Percentiles rank a stretch among this genome's conserved stretches.
These are phyloP conservation scores for Oryzias melastigma DNA, from an alignment of 2,113 vertebrate species.

Conservation along the genomic window DNA sequence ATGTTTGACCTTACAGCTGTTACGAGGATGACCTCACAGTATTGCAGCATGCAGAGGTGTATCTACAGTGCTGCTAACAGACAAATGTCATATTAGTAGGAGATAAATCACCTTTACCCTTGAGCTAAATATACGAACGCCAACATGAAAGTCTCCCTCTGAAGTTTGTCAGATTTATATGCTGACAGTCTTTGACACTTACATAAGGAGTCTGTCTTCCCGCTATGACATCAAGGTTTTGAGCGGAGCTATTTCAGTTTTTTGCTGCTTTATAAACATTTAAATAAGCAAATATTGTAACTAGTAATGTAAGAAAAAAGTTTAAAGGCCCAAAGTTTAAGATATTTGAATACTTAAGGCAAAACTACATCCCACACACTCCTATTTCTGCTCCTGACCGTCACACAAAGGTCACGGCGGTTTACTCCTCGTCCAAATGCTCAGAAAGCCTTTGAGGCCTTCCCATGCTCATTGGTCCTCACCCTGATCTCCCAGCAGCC, in stretches of 20 bases:
- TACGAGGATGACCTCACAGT: slow-evolving; percentile 26
- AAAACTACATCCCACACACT: neutral
- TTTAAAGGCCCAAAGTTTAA: neutral
- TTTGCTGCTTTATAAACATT: slow-evolving; percentile 3
- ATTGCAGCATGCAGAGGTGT: slow-evolving; percentile 26
- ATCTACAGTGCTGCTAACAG: slow-evolving; percentile 58
- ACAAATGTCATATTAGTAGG: slow-evolving; percentile 63
- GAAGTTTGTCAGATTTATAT: slow-evolving; percentile 63
- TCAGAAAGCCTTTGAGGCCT: slow-evolving; percentile 45
- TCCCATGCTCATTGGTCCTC: slow-evolving; percentile 48
- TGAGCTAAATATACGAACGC: slow-evolving; percentile 11
- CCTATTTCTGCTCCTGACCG: too few relatives aligned
- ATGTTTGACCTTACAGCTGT: slow-evolving; percentile 54
- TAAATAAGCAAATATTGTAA: neutral
- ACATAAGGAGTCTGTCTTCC: slow-evolving; percentile 27
- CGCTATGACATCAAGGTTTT: slow-evolving; percentile 2
- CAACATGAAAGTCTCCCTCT: slow-evolving; percentile 33
- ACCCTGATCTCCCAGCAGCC: slow-evolving; percentile 45
- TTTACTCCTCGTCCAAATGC: slow-evolving; percentile 69
- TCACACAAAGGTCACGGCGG: slow-evolving; percentile 61
- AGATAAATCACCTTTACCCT: slow-evolving; percentile 48
- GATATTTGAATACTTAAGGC: neutral
- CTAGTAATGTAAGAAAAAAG: neutral
- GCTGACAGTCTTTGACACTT: slow-evolving; percentile 62
- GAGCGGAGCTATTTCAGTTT: neutral